Conservation (phyloP, 2,113 vertebrate genomes). For the Nymphicus hollandicus region DNA sequence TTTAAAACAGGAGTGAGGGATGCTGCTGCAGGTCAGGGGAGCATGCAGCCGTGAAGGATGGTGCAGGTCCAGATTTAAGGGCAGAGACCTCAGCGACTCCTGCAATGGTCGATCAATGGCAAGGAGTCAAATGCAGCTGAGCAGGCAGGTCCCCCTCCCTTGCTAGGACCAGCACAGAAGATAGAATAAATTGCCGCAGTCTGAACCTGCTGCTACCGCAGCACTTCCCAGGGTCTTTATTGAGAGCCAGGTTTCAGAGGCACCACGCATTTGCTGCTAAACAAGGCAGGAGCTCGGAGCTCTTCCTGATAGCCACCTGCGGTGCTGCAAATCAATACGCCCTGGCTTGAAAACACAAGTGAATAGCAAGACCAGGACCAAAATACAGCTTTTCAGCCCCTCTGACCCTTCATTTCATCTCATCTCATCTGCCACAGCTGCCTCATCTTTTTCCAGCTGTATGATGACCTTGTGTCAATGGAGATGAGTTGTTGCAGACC, state of each 20-base stretch:
- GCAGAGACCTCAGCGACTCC: not conserved
- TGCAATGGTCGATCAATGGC: not conserved
- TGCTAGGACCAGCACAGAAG: not conserved
- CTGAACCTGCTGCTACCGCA: not conserved
- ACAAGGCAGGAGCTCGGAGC: not conserved
- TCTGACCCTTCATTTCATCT: not conserved
- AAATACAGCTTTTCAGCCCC: not conserved
- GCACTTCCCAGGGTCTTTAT: not conserved
- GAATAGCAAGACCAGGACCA: not conserved
- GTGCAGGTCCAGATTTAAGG: not conserved
- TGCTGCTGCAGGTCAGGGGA: not conserved
- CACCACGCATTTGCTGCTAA: rapidly evolving
- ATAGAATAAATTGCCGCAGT: not conserved
- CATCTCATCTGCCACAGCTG: not conserved
- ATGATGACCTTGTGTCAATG: not conserved
- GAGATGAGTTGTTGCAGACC: not conserved
- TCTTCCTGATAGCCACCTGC: not conserved
- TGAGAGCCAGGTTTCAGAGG: not conserved
- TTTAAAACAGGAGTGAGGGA: not conserved
- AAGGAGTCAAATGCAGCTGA: not conserved
- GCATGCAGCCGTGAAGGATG: not conserved
- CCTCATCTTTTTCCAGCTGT: not conserved
- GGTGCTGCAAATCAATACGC: not conserved
- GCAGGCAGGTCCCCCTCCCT: not conserved
- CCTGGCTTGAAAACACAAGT: not conserved